Conservation (phyloP, 2,113 vertebrate genomes). For the Noturus placidus region DNA sequence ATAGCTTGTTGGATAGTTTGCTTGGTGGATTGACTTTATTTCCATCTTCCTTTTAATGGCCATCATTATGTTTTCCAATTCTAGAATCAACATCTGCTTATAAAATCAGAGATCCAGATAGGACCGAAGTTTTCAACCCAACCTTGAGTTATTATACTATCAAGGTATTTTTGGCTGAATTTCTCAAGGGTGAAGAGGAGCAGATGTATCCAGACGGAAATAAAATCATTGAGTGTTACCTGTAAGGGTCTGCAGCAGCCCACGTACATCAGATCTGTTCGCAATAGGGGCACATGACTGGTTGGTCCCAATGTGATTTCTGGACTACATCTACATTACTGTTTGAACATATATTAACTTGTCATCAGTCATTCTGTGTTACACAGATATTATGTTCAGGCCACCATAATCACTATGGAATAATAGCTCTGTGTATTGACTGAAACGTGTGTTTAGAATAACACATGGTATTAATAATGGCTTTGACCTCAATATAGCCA, state of each 20-base stretch:
- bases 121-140: neutral
- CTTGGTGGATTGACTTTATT: neutral
- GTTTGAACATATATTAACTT: neutral
- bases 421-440: slow-evolving; percentile 19
- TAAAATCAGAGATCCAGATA: neutral
- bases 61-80: neutral
- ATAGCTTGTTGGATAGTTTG: neutral
- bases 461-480: slow-evolving; percentile 30
- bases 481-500: slow-evolving; percentile 12
- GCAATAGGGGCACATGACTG: neutral
- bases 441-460: slow-evolving; percentile 15
- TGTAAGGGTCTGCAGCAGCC: neutral
- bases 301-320: slow-evolving; percentile 1
- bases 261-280: neutral
- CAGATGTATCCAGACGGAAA: neutral
- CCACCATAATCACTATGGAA: slow-evolving; percentile 2
- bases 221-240: neutral
- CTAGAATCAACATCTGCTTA: slow-evolving; percentile 4
- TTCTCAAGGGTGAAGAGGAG: neutral
- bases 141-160: neutral
- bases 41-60: neutral
- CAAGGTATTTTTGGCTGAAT: neutral
- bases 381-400: neutral
- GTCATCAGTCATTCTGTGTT: neutral
- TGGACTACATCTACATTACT: slow-evolving; percentile 10